Evolutionary conservation across 2,797 vertebrate genomes (phyloP).

Genomic region (Anabas testudineus): DNA sequence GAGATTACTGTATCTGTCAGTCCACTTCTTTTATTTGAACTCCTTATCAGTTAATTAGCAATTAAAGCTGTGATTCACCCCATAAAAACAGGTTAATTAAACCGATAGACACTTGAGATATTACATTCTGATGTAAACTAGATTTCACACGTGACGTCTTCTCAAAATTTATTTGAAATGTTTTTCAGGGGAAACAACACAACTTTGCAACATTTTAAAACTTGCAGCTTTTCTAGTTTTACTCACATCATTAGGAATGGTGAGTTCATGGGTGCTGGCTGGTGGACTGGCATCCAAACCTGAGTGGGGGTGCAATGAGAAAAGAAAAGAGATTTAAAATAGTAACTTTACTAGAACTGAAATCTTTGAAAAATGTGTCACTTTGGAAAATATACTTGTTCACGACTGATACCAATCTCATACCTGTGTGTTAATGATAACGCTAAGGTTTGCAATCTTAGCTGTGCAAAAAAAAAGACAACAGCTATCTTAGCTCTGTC

Average conservation of each 20-base stretch:
- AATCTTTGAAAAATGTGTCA: conserved; percentile 4
- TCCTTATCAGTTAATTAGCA: too few relatives aligned
- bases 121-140: too few relatives aligned
- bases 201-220: neutral
- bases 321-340: conserved; percentile 28
- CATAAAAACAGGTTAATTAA: too few relatives aligned
- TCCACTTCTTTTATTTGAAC: too few relatives aligned
- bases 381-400: neutral
- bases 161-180: too few relatives aligned
- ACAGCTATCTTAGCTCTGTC: neutral
- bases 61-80: too few relatives aligned
- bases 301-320: conserved; percentile 72
- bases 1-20: neutral
- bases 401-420: neutral
- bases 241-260: conserved; percentile 99
- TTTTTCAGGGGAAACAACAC: neutral
- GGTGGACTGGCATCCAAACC: conserved; percentile 98
- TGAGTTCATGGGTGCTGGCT: conserved; percentile 99
- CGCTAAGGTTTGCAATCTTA: neutral
- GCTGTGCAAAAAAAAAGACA: neutral
- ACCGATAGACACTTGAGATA: too few relatives aligned
- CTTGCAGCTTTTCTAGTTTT: conserved; percentile 29
- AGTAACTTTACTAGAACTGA: conserved; percentile 1
- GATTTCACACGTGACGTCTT: too few relatives aligned
- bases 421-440: neutral